Conservation (phyloP, 1,140 invertebrate species). For the Rhysida immarginata region DNA sequence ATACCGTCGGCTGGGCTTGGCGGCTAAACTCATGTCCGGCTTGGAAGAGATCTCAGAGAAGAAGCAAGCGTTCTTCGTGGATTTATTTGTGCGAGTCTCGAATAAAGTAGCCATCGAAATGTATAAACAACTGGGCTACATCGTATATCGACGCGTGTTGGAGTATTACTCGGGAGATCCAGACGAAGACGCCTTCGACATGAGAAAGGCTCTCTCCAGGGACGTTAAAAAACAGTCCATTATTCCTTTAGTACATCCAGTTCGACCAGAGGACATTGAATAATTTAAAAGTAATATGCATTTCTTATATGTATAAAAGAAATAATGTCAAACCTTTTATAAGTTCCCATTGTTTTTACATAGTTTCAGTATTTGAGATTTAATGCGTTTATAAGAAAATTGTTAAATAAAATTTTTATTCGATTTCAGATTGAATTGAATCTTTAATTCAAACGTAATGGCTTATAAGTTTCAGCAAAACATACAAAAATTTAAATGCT, state of each 20-base stretch:
- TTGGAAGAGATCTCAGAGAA: slow-evolving; percentile 92
- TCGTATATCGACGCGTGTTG: slow-evolving; percentile 85
- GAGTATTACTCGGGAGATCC: slow-evolving; percentile 96
- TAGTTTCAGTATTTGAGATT: no score
- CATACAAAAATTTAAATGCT: no score
- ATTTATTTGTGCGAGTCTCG: slow-evolving; percentile 93
- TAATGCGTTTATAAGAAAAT: no score
- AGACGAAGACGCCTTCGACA: slow-evolving; percentile 98
- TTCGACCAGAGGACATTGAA: slow-evolving; percentile 88
- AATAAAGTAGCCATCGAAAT: slow-evolving; percentile 95
- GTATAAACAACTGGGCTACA: slow-evolving; percentile 94
- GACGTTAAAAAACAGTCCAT: slow-evolving; percentile 87
- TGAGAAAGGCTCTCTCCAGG: slow-evolving; percentile 90
- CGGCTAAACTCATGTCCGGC: slow-evolving; percentile 84
- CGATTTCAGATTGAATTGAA: no score
- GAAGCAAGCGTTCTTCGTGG: slow-evolving; percentile 94
- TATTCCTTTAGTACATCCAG: slow-evolving; percentile 81
- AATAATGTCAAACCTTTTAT: no score
- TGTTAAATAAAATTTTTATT: no score
- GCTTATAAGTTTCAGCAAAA: no score
- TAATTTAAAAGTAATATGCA: slow-evolving; percentile 32
- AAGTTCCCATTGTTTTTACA: no score
- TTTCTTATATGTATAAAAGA: no score
- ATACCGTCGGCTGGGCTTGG: slow-evolving; percentile 77
- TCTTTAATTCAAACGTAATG: no score